Evolutionary conservation across 2,797 vertebrate species (phyloP), one percentile per base, ranked within the genome.

Genomic region (Thripadectes ignobilis): DNA sequence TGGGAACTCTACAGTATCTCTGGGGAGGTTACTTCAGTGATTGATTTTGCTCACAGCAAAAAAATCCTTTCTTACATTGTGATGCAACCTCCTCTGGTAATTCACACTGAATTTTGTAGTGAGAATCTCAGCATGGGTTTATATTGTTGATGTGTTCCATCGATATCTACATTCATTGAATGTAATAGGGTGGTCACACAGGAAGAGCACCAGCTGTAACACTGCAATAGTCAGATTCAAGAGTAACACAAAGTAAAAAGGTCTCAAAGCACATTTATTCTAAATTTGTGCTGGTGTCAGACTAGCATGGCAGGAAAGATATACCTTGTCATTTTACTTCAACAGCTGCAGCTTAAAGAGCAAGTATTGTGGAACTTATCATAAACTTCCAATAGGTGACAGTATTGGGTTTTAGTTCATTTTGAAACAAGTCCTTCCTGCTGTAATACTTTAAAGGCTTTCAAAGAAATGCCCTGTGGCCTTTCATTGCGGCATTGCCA

Each of bases 301-400:
- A 88, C 5, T 30, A 88, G 36, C 9, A 32, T 5, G 17, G 38
- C 46, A 68, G n/a, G 29, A 49, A 85, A 90, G 10, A 75, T 8
- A 43, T 1, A 65, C 6, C 34, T 45, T 51, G 45, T 32, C 24
- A 65, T 45, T 78, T 79, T 15, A 71, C 21, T 76, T 85, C 59
- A 79, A 39, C 30, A 54, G 30, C 49, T 68, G 38, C 3, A 15
- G 7, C 11, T 43, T 68, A 68, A 58, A 75, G 24, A 72, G 43
- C 24, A 72, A 62, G 5, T 15, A 65, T 2, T 27, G 30, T 62
- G 48, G 84, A 91, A 87, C n/a, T 65, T 75, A 38, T 23, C 3
- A 2, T 43, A 63, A 85, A 39, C 75, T 85, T 93, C 89, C 74
- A 76, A 85, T 12, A 93, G 89, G 82, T 76, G 81, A 92, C 81